Conservation (phyloP, 2,888 invertebrate genomes). For the Anarsia innoxiella region DNA sequence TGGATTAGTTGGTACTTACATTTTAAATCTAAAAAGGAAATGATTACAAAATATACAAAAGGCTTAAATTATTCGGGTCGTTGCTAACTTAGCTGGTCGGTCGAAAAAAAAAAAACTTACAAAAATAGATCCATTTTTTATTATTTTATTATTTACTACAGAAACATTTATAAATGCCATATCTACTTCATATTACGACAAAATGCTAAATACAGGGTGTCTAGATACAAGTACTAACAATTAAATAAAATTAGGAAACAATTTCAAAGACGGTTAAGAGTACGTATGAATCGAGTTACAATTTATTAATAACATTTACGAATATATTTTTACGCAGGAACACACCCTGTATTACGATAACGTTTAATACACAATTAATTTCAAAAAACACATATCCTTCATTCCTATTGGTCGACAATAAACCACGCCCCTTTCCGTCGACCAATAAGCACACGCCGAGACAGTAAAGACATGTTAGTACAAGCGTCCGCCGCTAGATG, state of each 20-base stretch:
- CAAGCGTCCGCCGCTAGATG: too few species aligned
- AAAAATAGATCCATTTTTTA: constrained; percentile 10
- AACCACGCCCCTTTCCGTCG: too few species aligned
- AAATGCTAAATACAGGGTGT: background rate
- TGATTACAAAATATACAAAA: constrained; percentile 58
- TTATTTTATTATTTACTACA: background rate
- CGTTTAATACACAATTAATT: too few species aligned
- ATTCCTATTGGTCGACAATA: background rate
- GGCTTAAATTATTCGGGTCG: constrained; percentile 7
- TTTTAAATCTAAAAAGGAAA: constrained; percentile 31
- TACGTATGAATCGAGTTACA: too few species aligned
- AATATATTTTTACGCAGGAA: too few species aligned
- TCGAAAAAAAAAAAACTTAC: constrained; percentile 15
- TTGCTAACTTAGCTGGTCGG: constrained; percentile 12
- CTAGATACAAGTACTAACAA: too few species aligned
- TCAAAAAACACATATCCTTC: too few species aligned
- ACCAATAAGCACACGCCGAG: background rate
- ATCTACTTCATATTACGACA: constrained; percentile 1
- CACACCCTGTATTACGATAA: too few species aligned
- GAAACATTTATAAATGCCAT: constrained; percentile 2
- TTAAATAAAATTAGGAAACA: too few species aligned
- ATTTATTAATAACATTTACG: too few species aligned
- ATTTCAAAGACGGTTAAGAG: too few species aligned
- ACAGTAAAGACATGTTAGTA: background rate
- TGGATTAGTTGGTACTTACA: constrained; percentile 36